phyloP scores from a whole-genome alignment of 1,140 invertebrate species.

The Drosophila melanica region DNA sequence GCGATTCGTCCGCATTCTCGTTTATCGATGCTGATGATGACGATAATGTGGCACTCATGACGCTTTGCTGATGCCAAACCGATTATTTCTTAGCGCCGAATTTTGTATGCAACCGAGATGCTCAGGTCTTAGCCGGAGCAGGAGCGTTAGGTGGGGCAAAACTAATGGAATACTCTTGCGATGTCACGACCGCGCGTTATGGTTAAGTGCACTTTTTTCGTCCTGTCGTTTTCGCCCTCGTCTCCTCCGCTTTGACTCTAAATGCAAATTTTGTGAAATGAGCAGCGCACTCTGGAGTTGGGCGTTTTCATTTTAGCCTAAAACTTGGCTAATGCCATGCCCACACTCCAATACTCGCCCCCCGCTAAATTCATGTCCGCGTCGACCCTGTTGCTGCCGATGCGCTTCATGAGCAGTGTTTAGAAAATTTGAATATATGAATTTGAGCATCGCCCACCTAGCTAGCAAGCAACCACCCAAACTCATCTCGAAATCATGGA shows the following conservation, averaged over 20 bases:
- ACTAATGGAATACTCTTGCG: slow-evolving; percentile 70
- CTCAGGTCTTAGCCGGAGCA: slow-evolving; percentile 2
- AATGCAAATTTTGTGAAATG: slow-evolving; percentile 83
- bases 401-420: slow-evolving; percentile 79
- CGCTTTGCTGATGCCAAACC: slow-evolving; percentile 35
- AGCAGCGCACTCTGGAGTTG: slow-evolving; percentile 39
- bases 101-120: slow-evolving; percentile 66
- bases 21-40: slow-evolving; percentile 54
- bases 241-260: slow-evolving; percentile 51
- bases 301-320: slow-evolving; percentile 51
- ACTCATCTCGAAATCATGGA: slow-evolving; percentile 33
- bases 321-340: slow-evolving; percentile 43
- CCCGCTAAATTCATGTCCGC: background rate
- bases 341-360: slow-evolving; percentile 7
- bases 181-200: slow-evolving; percentile 77
- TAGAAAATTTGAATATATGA: slow-evolving; percentile 76
- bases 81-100: slow-evolving; percentile 42
- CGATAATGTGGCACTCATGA: slow-evolving; percentile 28
- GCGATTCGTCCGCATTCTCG: slow-evolving; percentile 16
- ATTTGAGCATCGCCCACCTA: slow-evolving; percentile 24
- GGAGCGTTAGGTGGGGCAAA: slow-evolving; percentile 19
- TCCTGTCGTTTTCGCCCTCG: slow-evolving; percentile 13
- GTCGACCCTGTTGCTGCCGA: slow-evolving; percentile 54
- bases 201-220: slow-evolving; percentile 78
- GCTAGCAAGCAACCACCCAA: slow-evolving; percentile 30